These are phyloP conservation scores for Apocrypta bakeri DNA, from an alignment of 1,140 invertebrate genomes.

Conservation along the genomic window DNA sequence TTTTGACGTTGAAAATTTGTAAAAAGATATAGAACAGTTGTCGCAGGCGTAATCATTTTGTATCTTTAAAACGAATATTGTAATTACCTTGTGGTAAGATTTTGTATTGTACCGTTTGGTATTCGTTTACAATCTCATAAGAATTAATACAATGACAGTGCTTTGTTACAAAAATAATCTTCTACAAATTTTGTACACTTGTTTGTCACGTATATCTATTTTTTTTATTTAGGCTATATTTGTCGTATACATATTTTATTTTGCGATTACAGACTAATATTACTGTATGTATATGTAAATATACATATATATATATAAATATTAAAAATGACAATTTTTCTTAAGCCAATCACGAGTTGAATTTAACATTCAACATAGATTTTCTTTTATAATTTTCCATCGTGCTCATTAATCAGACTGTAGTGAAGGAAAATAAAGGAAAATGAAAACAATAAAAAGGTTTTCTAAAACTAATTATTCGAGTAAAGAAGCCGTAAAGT, in stretches of 20 bases:
- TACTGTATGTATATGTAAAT: conserved; percentile 47
- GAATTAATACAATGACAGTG: conserved; percentile 1
- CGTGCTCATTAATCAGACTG: conserved; percentile 3
- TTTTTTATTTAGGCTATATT: conserved; percentile 35
- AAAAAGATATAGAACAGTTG: conserved; percentile 36
- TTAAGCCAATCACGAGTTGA: neutral
- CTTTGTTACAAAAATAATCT: conserved; percentile 13
- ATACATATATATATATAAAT: conserved; percentile 36
- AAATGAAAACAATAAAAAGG: conserved; percentile 36
- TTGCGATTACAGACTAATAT: conserved; percentile 6
- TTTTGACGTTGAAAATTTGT: conserved; percentile 33
- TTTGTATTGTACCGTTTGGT: conserved; percentile 25
- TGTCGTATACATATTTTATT: conserved; percentile 27
- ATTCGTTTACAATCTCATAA: conserved; percentile 22
- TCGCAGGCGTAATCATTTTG: conserved; percentile 9
- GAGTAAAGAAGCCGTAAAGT: conserved; percentile 30
- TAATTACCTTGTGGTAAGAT: conserved; percentile 38
- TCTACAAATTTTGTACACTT: neutral
- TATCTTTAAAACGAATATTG: conserved; percentile 31
- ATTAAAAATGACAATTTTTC: neutral
- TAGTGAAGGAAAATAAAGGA: conserved; percentile 45
- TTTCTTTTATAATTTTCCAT: conserved; percentile 27
- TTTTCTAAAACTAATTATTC: conserved; percentile 39
- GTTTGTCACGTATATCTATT: conserved; percentile 26
- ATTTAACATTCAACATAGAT: neutral